Evolutionary conservation across 1,140 invertebrate genomes (phyloP).

Genomic region (Drosophila nebulosa): DNA sequence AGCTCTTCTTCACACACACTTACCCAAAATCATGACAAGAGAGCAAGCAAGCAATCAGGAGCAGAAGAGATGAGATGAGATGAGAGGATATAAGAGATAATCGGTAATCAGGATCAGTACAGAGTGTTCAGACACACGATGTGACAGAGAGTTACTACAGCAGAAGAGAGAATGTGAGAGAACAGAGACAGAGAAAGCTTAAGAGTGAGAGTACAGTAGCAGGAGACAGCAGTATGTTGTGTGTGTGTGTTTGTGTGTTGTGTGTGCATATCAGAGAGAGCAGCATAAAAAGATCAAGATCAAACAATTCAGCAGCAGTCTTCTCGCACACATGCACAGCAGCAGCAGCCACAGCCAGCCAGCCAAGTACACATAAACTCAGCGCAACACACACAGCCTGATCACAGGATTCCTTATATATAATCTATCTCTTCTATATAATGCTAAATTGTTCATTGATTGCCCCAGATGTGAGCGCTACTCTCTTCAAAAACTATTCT

Average conservation of each 20-base stretch:
- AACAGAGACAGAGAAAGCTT: constrained; percentile 31
- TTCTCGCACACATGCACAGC: constrained; percentile 28
- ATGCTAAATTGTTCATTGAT: constrained; percentile 32
- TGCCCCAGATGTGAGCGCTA: background rate
- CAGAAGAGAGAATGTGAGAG: constrained; percentile 7
- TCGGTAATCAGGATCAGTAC: constrained; percentile 63
- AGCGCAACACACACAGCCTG: constrained; percentile 24
- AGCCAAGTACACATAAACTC: constrained; percentile 56
- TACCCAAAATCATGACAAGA: constrained; percentile 64
- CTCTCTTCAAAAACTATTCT: background rate
- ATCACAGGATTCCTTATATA: constrained; percentile 57
- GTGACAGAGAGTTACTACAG: constrained; percentile 6
- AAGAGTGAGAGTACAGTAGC: constrained; percentile 19
- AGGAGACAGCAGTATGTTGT: constrained; percentile 16
- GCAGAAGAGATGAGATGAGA: constrained; percentile 36
- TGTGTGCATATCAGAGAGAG: constrained; percentile 31
- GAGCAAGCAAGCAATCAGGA: background rate
- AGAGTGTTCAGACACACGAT: constrained; percentile 40
- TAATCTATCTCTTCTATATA: constrained; percentile 28
- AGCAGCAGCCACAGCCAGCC: constrained; percentile 3
- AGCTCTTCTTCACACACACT: constrained; percentile 52
- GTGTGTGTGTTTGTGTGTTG: background rate
- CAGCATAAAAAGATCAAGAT: background rate
- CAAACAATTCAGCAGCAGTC: constrained; percentile 1
- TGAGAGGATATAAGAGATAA: constrained; percentile 19